phyloP scores from a whole-genome alignment of 2,113 vertebrate species.

The Bungarus multicinctus region DNA sequence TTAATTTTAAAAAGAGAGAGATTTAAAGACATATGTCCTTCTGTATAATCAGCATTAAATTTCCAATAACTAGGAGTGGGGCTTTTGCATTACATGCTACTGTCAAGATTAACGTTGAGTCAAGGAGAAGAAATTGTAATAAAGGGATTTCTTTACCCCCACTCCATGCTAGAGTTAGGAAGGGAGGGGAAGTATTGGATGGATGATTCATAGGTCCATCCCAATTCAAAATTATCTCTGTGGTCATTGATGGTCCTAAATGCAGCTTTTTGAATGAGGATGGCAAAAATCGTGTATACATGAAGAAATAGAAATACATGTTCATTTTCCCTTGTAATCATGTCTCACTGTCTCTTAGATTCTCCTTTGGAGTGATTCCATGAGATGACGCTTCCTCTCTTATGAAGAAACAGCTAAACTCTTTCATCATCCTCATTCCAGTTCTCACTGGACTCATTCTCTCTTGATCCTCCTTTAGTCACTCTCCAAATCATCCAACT shows the following conservation, averaged over 20 bases:
- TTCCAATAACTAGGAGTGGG: neutral
- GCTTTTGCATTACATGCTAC: neutral
- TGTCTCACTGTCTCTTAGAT: neutral
- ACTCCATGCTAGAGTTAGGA: neutral
- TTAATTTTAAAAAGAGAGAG: neutral
- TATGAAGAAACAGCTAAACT: neutral
- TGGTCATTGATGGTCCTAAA: neutral
- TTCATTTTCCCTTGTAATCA: neutral
- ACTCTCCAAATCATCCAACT: neutral
- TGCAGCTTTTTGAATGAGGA: neutral
- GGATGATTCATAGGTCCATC: neutral
- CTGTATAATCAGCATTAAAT: neutral
- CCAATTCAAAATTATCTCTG: neutral
- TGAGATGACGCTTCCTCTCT: neutral
- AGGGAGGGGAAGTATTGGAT: neutral
- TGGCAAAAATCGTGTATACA: neutral
- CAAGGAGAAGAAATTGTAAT: neutral
- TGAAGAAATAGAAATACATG: neutral
- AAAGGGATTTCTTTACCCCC: neutral
- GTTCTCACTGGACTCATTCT: neutral
- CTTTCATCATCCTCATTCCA: neutral
- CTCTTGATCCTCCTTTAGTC: neutral
- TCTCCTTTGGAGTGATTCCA: neutral
- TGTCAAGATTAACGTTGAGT: neutral
- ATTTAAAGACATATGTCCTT: neutral